A percentile compares a stretch with the other conserved stretches of the same genome.
phyloP scores from a whole-genome alignment of 1,140 invertebrate genomes.

The Papilio machaon region DNA sequence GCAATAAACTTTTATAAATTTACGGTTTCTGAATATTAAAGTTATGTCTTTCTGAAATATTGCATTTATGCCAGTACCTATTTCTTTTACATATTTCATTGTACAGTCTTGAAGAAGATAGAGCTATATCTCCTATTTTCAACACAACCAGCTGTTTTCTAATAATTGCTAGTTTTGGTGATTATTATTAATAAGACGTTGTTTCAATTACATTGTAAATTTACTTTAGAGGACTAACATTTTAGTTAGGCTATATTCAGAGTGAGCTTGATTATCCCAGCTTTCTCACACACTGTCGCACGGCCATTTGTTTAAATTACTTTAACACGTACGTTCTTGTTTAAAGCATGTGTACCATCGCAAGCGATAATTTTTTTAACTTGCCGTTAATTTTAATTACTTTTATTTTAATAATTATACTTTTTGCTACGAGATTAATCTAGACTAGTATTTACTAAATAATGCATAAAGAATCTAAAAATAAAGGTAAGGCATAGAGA shows the following conservation, averaged over 20 bases:
- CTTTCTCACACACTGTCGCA: constrained; percentile 76
- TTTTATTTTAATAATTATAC: neutral
- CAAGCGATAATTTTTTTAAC: constrained; percentile 39
- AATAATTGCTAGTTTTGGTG: neutral
- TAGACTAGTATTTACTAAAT: too few species aligned
- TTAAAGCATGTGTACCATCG: constrained; percentile 29
- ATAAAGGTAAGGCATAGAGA: too few species aligned
- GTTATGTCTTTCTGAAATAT: neutral
- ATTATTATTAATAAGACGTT: neutral
- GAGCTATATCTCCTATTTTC: neutral
- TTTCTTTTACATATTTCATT: too few species aligned
- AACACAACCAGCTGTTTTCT: neutral
- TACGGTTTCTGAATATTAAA: neutral
- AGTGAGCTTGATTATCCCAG: constrained; percentile 65
- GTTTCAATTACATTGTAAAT: neutral
- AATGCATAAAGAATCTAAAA: too few species aligned
- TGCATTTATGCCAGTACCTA: too few species aligned
- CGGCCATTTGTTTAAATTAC: constrained; percentile 79
- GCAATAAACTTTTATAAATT: neutral
- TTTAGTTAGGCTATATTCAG: constrained; percentile 46
- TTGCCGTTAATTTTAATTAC: neutral
- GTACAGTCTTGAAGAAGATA: too few species aligned
- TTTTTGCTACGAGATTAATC: too few species aligned
- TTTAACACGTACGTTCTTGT: constrained; percentile 72
- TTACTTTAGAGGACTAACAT: neutral